A percentile compares a stretch with the other conserved stretches of the same genome.
Evolutionary conservation across 2,797 vertebrate species (phyloP).

Genomic region (Microctenopoma steveboyesi): DNA sequence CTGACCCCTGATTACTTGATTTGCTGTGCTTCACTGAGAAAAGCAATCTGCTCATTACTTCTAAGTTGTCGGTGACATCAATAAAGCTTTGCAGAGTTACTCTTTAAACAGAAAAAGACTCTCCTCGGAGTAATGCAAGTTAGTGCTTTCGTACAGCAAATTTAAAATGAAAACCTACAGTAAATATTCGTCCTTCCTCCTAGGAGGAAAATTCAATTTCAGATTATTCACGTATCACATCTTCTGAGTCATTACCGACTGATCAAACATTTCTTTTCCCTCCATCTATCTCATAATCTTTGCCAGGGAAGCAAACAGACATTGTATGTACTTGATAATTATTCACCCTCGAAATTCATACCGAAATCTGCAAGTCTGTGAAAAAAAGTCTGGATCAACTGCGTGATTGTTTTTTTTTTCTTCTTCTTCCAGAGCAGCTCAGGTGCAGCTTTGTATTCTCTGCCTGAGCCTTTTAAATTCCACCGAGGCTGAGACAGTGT

Average conservation of each 20-base stretch:
- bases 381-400: conserved; percentile 29
- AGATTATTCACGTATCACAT: conserved; percentile 20
- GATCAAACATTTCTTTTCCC: conserved; percentile 50
- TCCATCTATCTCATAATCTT: conserved; percentile 34
- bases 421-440: conserved; percentile 20
- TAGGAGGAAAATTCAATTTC: conserved; percentile 34
- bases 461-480: conserved; percentile 37
- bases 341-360: conserved; percentile 21
- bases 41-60: conserved; percentile 61
- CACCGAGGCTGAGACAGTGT: conserved; percentile 47
- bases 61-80: conserved; percentile 48
- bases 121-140: neutral
- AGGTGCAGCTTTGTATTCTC: conserved; percentile 51
- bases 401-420: conserved; percentile 44
- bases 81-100: conserved; percentile 38
- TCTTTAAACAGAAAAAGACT: conserved; percentile 27
- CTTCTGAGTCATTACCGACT: conserved; percentile 37
- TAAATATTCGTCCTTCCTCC: conserved; percentile 33
- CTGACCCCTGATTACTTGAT: conserved; percentile 62
- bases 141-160: conserved; percentile 34
- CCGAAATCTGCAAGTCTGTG: conserved; percentile 32
- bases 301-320: conserved; percentile 41
- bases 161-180: conserved; percentile 36
- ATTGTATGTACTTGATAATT: conserved; percentile 42
- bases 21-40: conserved; percentile 31